Base-by-base conservation (phyloP, 2,113 vertebrate genomes). In the Albula glossodonta region DNA sequence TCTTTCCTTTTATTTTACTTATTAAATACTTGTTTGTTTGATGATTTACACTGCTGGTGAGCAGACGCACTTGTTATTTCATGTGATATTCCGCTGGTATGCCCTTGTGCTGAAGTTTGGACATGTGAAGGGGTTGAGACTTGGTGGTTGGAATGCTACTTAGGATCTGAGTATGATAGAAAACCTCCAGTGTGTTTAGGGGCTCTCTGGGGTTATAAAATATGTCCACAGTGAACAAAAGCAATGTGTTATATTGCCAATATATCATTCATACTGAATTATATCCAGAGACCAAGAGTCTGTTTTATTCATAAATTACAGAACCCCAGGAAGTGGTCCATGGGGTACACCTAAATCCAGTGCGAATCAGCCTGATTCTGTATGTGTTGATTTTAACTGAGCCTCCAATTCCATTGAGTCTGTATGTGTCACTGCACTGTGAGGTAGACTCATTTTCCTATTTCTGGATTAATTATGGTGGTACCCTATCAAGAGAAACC, bases 261-360 rank as follows among this genome's bases (percentile, higher is more conserved):
- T 12, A 60, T 12, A 11, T 60, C 56, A 5, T 66, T 66, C 60
- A 66, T 74, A 10, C 70, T 74, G 70, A 74, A 74, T 10, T 19
- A 74, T 17, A 22, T 70, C n/a, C 8, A n/a, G 63, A 70, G 70
- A n/a, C 8, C 22, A 74, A 10, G n/a, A n/a, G 70, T 56, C 70
- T 25, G 22, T 74, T 74, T 74, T 74, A 9, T 31, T 74, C n/a
- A 74, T 74, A n/a, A 74, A 25, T 31, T 25, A 74, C 70, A 31
- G 70, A n/a, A 41, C 31, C 70, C 70, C n/a, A 74, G n/a, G 70
- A 22, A 74, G 70, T 74, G 70, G 70, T 74, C 70, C n/a, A 74
- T 6, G 70, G 22, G 22, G n/a, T 74, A 31, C 22, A 31, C 22
- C 70, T 9, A 5, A 74, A 56, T n/a, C 60, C 60, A 22, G 17